These are phyloP conservation scores for Trichomycterus rosablanca DNA, from an alignment of 2,113 vertebrate genomes.

Conservation along the genomic window DNA sequence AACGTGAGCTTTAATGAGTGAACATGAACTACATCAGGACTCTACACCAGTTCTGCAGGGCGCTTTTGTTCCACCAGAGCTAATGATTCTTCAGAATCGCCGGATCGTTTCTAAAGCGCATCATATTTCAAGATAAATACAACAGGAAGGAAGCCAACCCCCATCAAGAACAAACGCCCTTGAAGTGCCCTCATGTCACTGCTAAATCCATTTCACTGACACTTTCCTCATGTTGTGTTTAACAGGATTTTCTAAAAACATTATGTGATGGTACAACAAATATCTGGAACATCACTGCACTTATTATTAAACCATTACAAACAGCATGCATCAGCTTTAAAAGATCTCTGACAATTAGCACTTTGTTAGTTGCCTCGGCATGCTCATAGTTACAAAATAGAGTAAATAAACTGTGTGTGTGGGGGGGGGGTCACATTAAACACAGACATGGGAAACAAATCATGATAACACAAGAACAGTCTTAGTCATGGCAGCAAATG, in stretches of 20 bases:
- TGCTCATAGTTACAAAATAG: too few species aligned
- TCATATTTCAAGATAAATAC: constrained; percentile 20
- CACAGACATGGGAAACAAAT: too few species aligned
- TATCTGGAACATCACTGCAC: neutral
- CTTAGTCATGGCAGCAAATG: too few species aligned
- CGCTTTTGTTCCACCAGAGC: neutral
- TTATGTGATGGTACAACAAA: neutral
- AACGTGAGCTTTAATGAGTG: constrained; percentile 12
- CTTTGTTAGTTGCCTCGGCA: too few species aligned
- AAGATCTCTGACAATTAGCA: too few species aligned
- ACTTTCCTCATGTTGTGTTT: neutral
- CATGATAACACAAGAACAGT: too few species aligned
- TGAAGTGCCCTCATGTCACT: neutral
- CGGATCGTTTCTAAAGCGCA: neutral
- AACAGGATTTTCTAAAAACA: neutral
- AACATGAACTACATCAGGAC: constrained; percentile 1
- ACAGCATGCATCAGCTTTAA: too few species aligned
- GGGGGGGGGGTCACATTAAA: too few species aligned
- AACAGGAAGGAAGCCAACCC: constrained; percentile 4
- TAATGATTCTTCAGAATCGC: neutral
- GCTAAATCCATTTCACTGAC: constrained; percentile 9
- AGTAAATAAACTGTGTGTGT: too few species aligned
- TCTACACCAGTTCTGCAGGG: neutral
- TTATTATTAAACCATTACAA: neutral
- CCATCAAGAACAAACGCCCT: neutral